Conservation (phyloP, 2,797 vertebrate species). For the Enteromius afrohamiltoni region DNA sequence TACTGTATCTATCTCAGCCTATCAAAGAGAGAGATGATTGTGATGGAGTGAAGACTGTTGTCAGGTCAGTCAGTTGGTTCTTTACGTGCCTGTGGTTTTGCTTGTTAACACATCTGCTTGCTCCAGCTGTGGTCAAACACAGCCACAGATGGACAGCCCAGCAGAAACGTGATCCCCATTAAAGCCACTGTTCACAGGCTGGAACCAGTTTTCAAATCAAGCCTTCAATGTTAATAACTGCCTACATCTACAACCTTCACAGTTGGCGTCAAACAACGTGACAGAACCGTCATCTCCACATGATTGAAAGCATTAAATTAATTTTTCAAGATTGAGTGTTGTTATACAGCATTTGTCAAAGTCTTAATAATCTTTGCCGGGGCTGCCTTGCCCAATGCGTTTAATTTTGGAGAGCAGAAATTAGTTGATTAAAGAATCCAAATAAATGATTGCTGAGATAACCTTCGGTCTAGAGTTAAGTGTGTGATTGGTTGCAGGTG, state of each 20-base stretch:
- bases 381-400: background rate
- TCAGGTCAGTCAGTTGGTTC: constrained; percentile 30
- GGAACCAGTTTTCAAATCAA: constrained; percentile 55
- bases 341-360: background rate
- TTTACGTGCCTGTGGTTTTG: constrained; percentile 41
- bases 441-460: constrained; percentile 29
- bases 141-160: constrained; percentile 55
- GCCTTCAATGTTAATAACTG: constrained; percentile 54
- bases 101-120: constrained; percentile 60
- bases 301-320: background rate
- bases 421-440: constrained; percentile 22
- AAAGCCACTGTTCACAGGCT: constrained; percentile 56
- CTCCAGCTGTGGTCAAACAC: constrained; percentile 64
- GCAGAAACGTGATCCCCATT: constrained; percentile 71
- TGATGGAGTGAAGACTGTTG: background rate
- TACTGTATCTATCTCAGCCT: constrained; percentile 88
- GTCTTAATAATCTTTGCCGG: background rate
- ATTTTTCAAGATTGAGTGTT: background rate
- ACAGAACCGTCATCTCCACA: constrained; percentile 1
- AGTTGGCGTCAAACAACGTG: constrained; percentile 24
- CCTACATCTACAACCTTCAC: constrained; percentile 57
- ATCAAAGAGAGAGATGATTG: constrained; percentile 26
- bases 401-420: constrained; percentile 9
- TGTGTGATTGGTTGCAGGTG: constrained; percentile 40
- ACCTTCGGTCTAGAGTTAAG: constrained; percentile 5